Evolutionary conservation across 2,113 vertebrate species (phyloP), one percentile per base, ranked within the genome.

Genomic region (Osmerus eperlanus): DNA sequence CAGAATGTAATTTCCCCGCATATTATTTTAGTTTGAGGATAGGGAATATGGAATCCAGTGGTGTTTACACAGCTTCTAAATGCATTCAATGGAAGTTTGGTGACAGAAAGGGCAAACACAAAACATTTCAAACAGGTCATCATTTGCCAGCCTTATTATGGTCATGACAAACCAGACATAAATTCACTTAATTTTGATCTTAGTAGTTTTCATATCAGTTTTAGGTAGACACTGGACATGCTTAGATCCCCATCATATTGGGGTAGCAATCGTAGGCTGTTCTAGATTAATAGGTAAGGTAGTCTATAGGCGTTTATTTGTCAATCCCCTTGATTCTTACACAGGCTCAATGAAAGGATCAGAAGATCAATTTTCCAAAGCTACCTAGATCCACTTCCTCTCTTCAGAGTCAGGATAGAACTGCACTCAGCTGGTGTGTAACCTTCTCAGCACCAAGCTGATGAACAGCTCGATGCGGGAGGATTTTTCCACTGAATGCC

Each of bases 371-470:
- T 47, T n/a, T 3, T 18, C 32, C 18, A 41, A 65, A 65, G 63
- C 29, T 65, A 36, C 9, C 16, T n/a, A 64, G 63, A 64, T 64
- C 29, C 47, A 67, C 19, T 25, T 54, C 14, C 3, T 19, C 65
- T 36, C 63, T 36, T 81, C 60, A 2, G 72, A 65, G 70, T 71
- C 65, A 61, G 53, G 64, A 61, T 53, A 36, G 51, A 69, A 60
- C 66, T 15, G 60, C 28, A 65, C 75, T 78, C 80, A 75, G 82
- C 68, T 23, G 55, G 63, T 29, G 28, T 64, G 74, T 78, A 72
- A 69, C 71, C 73, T 73, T 81, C 85, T 70, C 85, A 85, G 86
- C 79, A 73, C 67, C 82, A 78, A 68, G 79, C 79, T 83, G 83
- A 89, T 87, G 85, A 89, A 78, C 81, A 79, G 29, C 71, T 84